Evolutionary conservation across 2,113 vertebrate species (phyloP).

Genomic region (Nothocercus julius): DNA sequence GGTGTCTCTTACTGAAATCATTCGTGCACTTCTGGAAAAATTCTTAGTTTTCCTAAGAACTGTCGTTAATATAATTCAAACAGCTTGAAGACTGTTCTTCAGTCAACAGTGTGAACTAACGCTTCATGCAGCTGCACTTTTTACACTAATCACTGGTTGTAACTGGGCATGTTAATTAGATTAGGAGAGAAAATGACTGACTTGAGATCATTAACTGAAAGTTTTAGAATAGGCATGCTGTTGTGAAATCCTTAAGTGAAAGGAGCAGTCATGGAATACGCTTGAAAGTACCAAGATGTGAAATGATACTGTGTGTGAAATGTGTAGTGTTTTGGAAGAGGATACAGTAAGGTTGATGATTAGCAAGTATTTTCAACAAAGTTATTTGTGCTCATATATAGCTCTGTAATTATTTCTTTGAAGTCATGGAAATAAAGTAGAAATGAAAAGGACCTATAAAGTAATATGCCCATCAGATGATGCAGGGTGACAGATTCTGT

Average conservation of each 20-base stretch:
- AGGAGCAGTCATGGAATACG: not conserved
- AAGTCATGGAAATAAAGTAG: constrained; percentile 10
- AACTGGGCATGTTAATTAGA: not conserved
- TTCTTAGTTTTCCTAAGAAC: not conserved
- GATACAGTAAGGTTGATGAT: not conserved
- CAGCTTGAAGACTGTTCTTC: not conserved
- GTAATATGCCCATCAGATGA: not conserved
- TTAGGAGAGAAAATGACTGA: not conserved
- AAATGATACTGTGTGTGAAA: not conserved
- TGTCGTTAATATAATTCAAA: not conserved
- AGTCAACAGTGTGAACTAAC: not conserved
- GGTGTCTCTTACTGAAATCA: not conserved
- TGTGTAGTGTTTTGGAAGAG: not conserved
- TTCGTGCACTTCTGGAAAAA: not conserved
- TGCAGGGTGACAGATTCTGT: not conserved
- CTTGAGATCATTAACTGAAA: not conserved
- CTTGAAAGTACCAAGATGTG: not conserved
- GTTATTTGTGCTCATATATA: not conserved
- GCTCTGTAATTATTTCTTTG: not conserved
- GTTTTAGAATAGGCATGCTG: not conserved
- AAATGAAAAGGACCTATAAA: not conserved
- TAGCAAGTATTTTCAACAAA: not conserved
- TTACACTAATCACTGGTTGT: not conserved
- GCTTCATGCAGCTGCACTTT: not conserved
- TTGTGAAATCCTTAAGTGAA: not conserved